phyloP scores from a whole-genome alignment of 1,140 invertebrate genomes.

The Phortica variegata region DNA sequence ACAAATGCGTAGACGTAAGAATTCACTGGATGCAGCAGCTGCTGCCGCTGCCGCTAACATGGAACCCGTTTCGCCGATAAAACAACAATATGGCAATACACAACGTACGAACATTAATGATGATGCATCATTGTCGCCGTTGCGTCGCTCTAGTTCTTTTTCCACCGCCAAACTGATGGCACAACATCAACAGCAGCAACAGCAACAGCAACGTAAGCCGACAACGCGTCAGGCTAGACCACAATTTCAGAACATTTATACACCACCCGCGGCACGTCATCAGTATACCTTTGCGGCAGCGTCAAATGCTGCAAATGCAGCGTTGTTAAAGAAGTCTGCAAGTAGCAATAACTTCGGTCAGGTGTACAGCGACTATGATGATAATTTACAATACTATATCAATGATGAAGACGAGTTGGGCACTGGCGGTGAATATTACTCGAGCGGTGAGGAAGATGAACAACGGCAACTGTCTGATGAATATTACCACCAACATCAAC shows the following conservation, averaged over 20 bases:
- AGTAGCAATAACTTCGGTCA: slow-evolving; percentile 56
- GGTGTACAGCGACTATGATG: slow-evolving; percentile 50
- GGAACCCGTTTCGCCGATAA: slow-evolving; percentile 14
- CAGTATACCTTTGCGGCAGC: slow-evolving; percentile 28
- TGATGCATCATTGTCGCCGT: slow-evolving; percentile 34
- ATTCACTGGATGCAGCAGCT: slow-evolving; percentile 59
- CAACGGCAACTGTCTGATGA: slow-evolving; percentile 7
- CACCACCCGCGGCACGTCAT: slow-evolving; percentile 46
- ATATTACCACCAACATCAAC: not conserved
- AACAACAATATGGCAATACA: not conserved
- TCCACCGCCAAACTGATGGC: not conserved
- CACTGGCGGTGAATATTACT: slow-evolving; percentile 43
- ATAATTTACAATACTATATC: slow-evolving; percentile 54
- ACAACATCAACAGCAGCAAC: slow-evolving; percentile 27
- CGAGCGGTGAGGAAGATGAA: slow-evolving; percentile 42
- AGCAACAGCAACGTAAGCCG: slow-evolving; percentile 23
- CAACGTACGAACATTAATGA: not conserved
- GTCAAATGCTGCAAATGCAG: slow-evolving; percentile 7
- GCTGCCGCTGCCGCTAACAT: slow-evolving; percentile 45
- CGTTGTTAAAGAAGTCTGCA: slow-evolving; percentile 47
- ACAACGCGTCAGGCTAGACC: slow-evolving; percentile 39
- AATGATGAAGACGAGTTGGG: slow-evolving; percentile 52
- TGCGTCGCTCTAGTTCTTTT: slow-evolving; percentile 52
- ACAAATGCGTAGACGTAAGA: slow-evolving; percentile 58
- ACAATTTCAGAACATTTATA: slow-evolving; percentile 49